Base-by-base conservation (phyloP, 2,797 vertebrate species). In the Fundulus diaphanus region DNA sequence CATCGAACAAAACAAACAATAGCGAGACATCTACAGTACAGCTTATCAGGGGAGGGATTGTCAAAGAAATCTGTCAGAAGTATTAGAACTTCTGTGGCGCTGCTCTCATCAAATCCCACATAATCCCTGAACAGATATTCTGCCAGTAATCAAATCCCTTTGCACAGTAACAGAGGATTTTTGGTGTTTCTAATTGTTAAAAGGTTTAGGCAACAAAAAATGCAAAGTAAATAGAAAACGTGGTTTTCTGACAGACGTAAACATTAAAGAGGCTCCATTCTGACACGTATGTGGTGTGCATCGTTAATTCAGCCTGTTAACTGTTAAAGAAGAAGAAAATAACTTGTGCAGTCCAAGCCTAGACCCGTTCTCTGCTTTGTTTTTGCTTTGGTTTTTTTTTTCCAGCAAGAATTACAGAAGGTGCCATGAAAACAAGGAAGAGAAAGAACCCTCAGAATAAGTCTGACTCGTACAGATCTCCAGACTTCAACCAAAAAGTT, bases 71-170 rank as follows among this genome's bases (percentile, higher is more conserved):
- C 77, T 86, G 76, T 81, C n/a, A 84, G 78, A 78, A 82, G 84
- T 74, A 76, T 88, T 72, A 85, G 76, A 81, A 90, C 68, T 79
- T 85, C 73, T 79, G 76, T 87, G 88, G 85, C 85, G 76, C 83
- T 56, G 87, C 73, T 89, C 84, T 77, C 63, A 86, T 89, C 86
- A 85, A 90, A 92, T 88, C 88, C 85, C 73, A 79, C 77, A 74
- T 91, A 92, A 93, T 90, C 89, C 91, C 87, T 11, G 68, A 83
- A 82, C 82, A 92, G 86, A 85, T 79, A 76, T 86, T 88, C 84
- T 83, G 87, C 87, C 87, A 86, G 80, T 81, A 86, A 92, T 89
- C 80, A 85, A 85, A 90, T 88, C 83, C 80, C 80, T 5, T 68
- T 77, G 86, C 65, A 31, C 54, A 63, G 81, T 73, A 78, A 80